Conservation (phyloP, 2,888 invertebrate species). For the Ennomos fuscantarius region DNA sequence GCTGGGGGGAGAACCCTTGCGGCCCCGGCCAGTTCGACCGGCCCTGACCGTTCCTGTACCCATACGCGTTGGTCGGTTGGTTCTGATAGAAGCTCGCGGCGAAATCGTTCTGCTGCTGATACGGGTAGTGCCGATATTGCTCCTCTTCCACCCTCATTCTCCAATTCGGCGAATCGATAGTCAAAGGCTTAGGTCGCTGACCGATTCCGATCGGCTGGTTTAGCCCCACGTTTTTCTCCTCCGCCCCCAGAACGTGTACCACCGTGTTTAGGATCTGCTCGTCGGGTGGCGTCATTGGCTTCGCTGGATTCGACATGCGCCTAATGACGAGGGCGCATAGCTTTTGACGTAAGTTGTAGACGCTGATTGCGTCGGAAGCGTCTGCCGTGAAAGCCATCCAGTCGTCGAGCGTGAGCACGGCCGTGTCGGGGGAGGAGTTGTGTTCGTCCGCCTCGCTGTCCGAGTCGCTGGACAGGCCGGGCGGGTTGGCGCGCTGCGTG, state of each 20-base stretch:
- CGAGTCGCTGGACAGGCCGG: slow-evolving; percentile 76
- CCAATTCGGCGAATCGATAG: slow-evolving; percentile 83
- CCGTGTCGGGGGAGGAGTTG: slow-evolving; percentile 66
- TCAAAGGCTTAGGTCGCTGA: slow-evolving; percentile 89
- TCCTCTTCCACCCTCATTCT: slow-evolving; percentile 59
- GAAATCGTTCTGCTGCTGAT: slow-evolving; percentile 53
- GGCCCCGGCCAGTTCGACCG: slow-evolving; percentile 43
- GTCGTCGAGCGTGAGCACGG: slow-evolving; percentile 87
- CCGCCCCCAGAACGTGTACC: slow-evolving; percentile 88
- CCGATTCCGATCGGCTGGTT: slow-evolving; percentile 91
- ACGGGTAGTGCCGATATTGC: slow-evolving; percentile 57
- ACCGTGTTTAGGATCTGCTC: slow-evolving; percentile 88
- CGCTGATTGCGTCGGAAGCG: slow-evolving; percentile 87
- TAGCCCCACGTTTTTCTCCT: slow-evolving; percentile 89
- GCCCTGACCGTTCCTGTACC: slow-evolving; percentile 57
- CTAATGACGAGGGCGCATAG: slow-evolving; percentile 88
- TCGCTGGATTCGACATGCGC: slow-evolving; percentile 85
- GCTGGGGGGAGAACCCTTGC: slow-evolving; percentile 61
- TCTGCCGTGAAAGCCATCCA: slow-evolving; percentile 90
- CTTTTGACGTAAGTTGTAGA: slow-evolving; percentile 89
- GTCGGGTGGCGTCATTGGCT: slow-evolving; percentile 85
- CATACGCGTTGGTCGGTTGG: slow-evolving; percentile 40
- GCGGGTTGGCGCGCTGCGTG: slow-evolving; percentile 74
- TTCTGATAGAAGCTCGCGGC: slow-evolving; percentile 56
- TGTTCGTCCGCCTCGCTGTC: slow-evolving; percentile 77